These are phyloP conservation scores for Chironomus tepperi DNA, from an alignment of 1,140 invertebrate genomes.

Conservation along the genomic window DNA sequence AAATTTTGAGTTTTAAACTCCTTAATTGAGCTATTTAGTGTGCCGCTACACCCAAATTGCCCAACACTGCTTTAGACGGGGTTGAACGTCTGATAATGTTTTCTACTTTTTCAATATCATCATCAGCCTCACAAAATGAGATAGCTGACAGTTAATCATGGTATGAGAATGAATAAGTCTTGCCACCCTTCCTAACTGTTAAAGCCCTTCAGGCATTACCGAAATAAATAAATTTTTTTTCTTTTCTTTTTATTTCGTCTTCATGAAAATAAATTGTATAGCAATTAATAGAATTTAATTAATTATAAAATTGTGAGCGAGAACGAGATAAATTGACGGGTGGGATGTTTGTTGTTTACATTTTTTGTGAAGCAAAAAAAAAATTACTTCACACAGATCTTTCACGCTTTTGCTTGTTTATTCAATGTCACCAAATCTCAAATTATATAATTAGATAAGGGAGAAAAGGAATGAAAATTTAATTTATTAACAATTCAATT, in stretches of 20 bases:
- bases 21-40: too few species aligned
- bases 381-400: neutral
- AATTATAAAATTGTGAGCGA: neutral
- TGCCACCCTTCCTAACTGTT: neutral
- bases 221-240: too few species aligned
- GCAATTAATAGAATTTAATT: slow-evolving; percentile 15
- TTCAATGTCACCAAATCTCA: neutral
- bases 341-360: too few species aligned
- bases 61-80: too few species aligned
- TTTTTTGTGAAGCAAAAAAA: too few species aligned
- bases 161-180: too few species aligned
- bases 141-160: too few species aligned
- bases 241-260: neutral
- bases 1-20: too few species aligned
- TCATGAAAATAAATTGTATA: slow-evolving; percentile 1
- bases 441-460: neutral
- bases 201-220: neutral
- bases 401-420: neutral
- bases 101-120: neutral
- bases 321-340: neutral
- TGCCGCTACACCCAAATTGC: too few species aligned
- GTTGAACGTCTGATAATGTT: too few species aligned
- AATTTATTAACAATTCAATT: neutral
- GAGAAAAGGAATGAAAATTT: too few species aligned
- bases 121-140: neutral